These are phyloP conservation scores for Xestia sexstrigata DNA, from an alignment of 2,888 invertebrate genomes.

Conservation along the genomic window DNA sequence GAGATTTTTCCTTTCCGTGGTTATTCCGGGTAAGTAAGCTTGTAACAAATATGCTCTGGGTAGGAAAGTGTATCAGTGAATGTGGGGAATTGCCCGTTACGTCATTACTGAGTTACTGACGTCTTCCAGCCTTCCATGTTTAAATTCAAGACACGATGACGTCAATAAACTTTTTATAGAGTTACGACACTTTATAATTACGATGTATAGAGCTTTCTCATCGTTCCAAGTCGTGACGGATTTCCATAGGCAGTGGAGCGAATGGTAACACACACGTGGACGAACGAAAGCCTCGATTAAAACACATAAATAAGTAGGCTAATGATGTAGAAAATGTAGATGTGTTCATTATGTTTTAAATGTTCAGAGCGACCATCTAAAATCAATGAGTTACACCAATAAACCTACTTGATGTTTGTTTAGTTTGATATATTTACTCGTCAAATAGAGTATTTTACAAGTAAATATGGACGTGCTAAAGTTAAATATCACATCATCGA, in stretches of 20 bases:
- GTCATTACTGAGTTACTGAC: slow-evolving; percentile 47
- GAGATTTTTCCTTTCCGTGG: slow-evolving; percentile 32
- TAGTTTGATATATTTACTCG: slow-evolving; percentile 32
- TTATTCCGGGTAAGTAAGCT: slow-evolving; percentile 49
- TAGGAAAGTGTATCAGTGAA: slow-evolving; percentile 26
- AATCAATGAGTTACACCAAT: slow-evolving; percentile 54
- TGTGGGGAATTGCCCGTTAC: slow-evolving; percentile 40
- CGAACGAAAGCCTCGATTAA: slow-evolving; percentile 46
- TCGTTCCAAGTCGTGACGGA: slow-evolving; percentile 61
- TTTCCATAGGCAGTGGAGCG: slow-evolving; percentile 60
- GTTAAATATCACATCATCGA: slow-evolving; percentile 26
- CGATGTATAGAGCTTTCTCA: slow-evolving; percentile 59
- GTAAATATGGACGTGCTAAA: slow-evolving; percentile 49
- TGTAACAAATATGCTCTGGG: slow-evolving; percentile 46
- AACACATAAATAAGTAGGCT: slow-evolving; percentile 58
- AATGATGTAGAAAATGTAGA: slow-evolving; percentile 63
- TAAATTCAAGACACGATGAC: slow-evolving; percentile 52
- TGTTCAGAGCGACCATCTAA: slow-evolving; percentile 51
- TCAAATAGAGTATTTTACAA: slow-evolving; percentile 36
- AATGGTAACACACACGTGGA: slow-evolving; percentile 36
- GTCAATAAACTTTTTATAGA: slow-evolving; percentile 53
- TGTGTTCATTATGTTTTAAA: slow-evolving; percentile 57
- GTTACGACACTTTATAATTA: slow-evolving; percentile 47
- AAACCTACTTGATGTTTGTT: slow-evolving; percentile 34
- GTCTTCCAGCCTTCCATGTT: slow-evolving; percentile 44